Base-by-base conservation (phyloP, 1,140 invertebrate species). In the Pristionchus pacificus region DNA sequence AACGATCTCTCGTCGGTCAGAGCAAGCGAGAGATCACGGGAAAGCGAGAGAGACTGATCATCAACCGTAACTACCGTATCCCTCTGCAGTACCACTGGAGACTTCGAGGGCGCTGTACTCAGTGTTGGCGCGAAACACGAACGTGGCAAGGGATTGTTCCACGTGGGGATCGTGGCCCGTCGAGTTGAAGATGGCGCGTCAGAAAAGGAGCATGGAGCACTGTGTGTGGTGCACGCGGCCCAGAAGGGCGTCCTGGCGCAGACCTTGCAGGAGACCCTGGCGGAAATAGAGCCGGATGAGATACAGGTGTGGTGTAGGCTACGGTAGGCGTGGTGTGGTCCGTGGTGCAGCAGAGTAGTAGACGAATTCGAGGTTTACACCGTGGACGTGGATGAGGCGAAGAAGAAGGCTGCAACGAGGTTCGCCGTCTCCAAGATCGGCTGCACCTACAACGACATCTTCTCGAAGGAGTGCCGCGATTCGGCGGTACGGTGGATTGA, bases 391-490 rank as follows among this genome's bases (percentile, higher is more conserved):
- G 15, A 30, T 19, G 59, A 62, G 27, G 19, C 2, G 10, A 19
- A 6, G 1, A 31, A 60, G n/a, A 25, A 24, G 28, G 27, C 60
- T 10, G 68, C 68, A n/a, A 32, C 62, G 15, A 49, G n/a, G 24
- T 70, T 57, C 33, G 30, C 55, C 27, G 2, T 38, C n/a, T 31
- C 68, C 6, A 63, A 64, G 31, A 19, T 70, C n/a, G 74, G 70
- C 2, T 19, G 63, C 0, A 38, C 72, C 6, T 76, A 76, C 49
- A 76, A 76, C 58, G 74, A 76, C 60, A 61, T 76, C 3, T 76
- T 76, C 32, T 59, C 70, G 13, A 64, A 70, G 0, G 65, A 73
- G 24, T 68, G 49, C 29, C n/a, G 33, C 0, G 65, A 76, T 65
- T 76, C 74, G 24, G 19, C 28, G 38, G 38, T 49, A 19, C 6